phyloP scores from a whole-genome alignment of 2,797 vertebrate genomes.

The Sebastes itinus region DNA sequence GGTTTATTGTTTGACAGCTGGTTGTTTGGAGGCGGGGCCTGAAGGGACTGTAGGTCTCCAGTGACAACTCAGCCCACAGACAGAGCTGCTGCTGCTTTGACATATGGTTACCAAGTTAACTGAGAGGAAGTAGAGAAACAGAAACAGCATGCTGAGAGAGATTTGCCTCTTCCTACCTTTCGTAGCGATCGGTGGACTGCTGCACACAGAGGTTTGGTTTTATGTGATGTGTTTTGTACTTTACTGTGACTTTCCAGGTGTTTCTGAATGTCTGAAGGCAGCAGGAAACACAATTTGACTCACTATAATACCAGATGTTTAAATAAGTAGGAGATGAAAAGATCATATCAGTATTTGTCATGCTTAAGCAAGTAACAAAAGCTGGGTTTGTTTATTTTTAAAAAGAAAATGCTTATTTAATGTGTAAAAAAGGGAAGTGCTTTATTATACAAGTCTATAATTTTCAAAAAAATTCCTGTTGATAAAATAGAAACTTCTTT shows the following conservation, averaged over 20 bases:
- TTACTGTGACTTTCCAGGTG: background rate
- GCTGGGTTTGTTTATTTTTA: background rate
- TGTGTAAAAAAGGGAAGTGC: background rate
- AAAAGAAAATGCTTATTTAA: background rate
- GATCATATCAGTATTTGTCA: background rate
- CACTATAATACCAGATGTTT: background rate
- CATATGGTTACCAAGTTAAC: background rate
- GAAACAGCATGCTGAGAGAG: constrained; percentile 39
- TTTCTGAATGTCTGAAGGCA: background rate
- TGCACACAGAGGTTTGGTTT: constrained; percentile 47
- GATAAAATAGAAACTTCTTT: background rate
- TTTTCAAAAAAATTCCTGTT: background rate
- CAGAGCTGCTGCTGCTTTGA: background rate
- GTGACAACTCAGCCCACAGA: constrained; percentile 48
- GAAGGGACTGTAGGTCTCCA: constrained; percentile 3
- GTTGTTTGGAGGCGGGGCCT: constrained; percentile 62
- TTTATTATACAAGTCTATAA: background rate
- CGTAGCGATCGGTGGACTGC: constrained; percentile 23
- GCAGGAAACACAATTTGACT: background rate
- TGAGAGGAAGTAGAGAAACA: background rate
- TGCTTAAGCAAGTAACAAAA: background rate
- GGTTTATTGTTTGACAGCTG: constrained; percentile 2
- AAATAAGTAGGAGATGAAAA: background rate
- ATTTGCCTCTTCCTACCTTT: background rate
- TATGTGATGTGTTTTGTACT: background rate